Base-by-base conservation (phyloP, 2,888 invertebrate genomes). In the Cyrtodaria siliqua region DNA sequence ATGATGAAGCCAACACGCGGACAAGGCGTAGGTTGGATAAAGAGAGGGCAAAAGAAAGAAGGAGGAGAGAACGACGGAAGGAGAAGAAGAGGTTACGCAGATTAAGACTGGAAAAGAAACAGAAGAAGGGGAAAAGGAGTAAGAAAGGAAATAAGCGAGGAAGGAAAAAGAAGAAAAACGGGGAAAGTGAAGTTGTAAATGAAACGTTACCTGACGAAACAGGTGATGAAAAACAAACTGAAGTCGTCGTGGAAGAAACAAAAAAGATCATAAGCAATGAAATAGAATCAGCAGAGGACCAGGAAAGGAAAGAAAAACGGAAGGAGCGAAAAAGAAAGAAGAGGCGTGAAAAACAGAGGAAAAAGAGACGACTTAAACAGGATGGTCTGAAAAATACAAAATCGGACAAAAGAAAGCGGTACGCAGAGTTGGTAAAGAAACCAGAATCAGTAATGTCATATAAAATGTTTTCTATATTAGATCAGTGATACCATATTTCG, bases 1-100 rank as follows among this genome's bases (percentile, higher is more conserved):
- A 57, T 6, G 82, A 84, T 61, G 80, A 82, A n/a, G 64, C 72
- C n/a, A 80, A 73, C 26, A 82, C 70, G 16, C 66, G 84, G 26
- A 84, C 76, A 33, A 50, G 79, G 40, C 62, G 82, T 20, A 75
- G 82, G 18, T 40, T 82, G 26, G 82, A 79, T 23, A 84, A 81
- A 55, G 78, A 81, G 29, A 64, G 69, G 49, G 71, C 74, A 14
- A 81, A 76, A 24, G 79, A 83, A 26, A 56, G 79, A 23, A 62
- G 72, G 24, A 66, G 79, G 18, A 74, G 78, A 23, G 79, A 62
- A 61, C 53, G 69, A 61, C 80, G 74, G 60, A 79, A 69, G 40
- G 83, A 76, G 59, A 64, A 66, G 27, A 57, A 67, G 27, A 59
- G 82, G 20, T n/a, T 61, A 49, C 71, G 70, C 33, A 64, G 62